Evolutionary conservation across 1,140 invertebrate genomes (phyloP), one percentile per base, ranked within the genome.

Genomic region (Linepithema humile): DNA sequence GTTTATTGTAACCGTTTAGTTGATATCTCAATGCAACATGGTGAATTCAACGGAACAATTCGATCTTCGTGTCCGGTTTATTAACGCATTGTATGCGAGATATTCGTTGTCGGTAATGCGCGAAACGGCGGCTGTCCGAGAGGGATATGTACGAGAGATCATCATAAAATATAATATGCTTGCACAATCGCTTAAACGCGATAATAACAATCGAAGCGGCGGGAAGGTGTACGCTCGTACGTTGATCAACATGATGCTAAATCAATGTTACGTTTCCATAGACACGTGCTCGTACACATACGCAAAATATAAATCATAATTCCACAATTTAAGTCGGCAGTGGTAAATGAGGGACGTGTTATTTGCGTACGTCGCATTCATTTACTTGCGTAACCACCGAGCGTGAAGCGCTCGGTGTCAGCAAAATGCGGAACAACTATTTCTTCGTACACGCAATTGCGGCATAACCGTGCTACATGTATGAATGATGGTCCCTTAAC

Each of bases 371-470:
- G 17, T 55, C 48, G 35, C 12, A 32, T 55, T 43, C 35, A 55
- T 69, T 69, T 55, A 69, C 50, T 45, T 64, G 17, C 43, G 17
- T 15, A 20, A 10, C 32, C 45, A 29, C 2, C 15, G 23, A 78
- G 62, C 75, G 62, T 55, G 62, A 78, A 67, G 62, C 60, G 32
- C 23, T 10, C 15, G 45, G 62, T 80, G 75, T 80, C 75, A 40
- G 75, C 62, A 40, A 70, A 80, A 80, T 20, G 75, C 75, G 64
- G 64, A 80, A 69, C 75, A 40, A 29, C 59, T 35, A 50, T 65
- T 57, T 80, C 75, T 57, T 70, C 7, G 26, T 40, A 32, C 75
- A 80, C 48, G 75, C 75, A 69, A 80, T 80, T 80, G 45, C 65
- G 4, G 75, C 75, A 29, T 57, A 69, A 70, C 32, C 35, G 40